Conservation (phyloP, 2,113 vertebrate species). For the Echinops telfairi region DNA sequence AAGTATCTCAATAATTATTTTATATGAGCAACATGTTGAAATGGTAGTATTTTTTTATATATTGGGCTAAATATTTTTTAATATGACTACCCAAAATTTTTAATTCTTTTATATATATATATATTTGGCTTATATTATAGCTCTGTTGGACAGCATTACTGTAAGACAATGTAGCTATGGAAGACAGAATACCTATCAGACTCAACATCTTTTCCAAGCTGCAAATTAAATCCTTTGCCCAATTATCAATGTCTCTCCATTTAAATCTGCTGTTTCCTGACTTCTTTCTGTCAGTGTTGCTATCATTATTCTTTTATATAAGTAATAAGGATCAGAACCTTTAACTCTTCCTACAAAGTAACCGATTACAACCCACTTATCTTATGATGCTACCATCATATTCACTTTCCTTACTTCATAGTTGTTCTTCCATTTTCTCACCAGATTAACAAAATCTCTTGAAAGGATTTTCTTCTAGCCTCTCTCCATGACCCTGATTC, state of each 20-base stretch:
- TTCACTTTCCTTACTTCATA: background rate
- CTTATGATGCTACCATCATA: background rate
- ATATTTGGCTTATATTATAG: background rate
- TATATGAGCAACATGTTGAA: background rate
- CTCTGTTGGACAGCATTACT: background rate
- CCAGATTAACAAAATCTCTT: too few relatives aligned
- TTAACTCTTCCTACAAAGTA: conserved; percentile 3
- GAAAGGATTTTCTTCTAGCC: too few relatives aligned
- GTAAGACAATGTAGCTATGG: background rate
- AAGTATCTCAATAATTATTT: background rate
- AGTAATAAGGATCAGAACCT: conserved; percentile 37
- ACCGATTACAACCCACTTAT: background rate
- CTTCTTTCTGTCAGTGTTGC: background rate
- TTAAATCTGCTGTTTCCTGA: conserved; percentile 17
- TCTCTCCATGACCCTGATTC: too few relatives aligned
- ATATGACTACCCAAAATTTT: background rate
- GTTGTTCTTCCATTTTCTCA: too few relatives aligned
- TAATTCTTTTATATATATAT: background rate
- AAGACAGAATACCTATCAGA: background rate
- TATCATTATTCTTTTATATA: conserved; percentile 1
- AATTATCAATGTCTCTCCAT: background rate
- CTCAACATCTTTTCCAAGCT: conserved; percentile 25
- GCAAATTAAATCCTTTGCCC: background rate
- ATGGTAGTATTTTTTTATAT: background rate
- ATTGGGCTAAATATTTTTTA: conserved; percentile 22